Evolutionary conservation across 2,113 vertebrate species (phyloP), one percentile per base, ranked within the genome.

Genomic region (Thunnus thynnus): DNA sequence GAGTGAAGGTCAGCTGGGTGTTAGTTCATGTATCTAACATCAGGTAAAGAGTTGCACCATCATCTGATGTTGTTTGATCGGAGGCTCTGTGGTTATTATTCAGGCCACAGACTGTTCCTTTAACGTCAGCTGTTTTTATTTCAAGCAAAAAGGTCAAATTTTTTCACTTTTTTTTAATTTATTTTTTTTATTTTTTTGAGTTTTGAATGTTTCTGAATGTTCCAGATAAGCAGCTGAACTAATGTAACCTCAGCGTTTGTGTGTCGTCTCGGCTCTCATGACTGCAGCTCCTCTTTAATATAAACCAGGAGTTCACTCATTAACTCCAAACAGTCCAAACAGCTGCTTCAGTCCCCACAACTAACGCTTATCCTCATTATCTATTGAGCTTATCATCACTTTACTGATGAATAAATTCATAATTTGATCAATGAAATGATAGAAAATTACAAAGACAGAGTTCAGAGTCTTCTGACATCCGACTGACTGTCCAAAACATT

Each of bases 281-380:
- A 72, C 70, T 50, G 56, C 46, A 46, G 56, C 44, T 46, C 69
- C 51, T 56, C 25, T 44, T 56, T 55, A 44, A 69, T 55, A 51
- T 55, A 41, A 56, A 57, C 52, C n/a, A 56, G 20, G 32, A 70
- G 52, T 25, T 18, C 13, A 27, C 32, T 46, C 32, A 9, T 54
- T 54, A 20, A 54, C 51, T 41, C 36, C 36, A 9, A 41, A 41
- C 36, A 41, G 2, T 41, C 36, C 36, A 7, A 41, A 30, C 27
- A 30, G 27, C 27, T 30, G 27, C 27, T 30, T 30, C 27, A 30
- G 1, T 30, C 27, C 3, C 27, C 27, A 30, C 27, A 4, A 30
- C 27, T 3, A 4, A 30, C 27, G 27, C 27, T 30, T 30, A 30
- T 30, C 3, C 27, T 30, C 27, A 30, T 4, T 30, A 30, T 30